Conservation (phyloP, 2,888 invertebrate species). For the Cosmorhoe ocellata region DNA sequence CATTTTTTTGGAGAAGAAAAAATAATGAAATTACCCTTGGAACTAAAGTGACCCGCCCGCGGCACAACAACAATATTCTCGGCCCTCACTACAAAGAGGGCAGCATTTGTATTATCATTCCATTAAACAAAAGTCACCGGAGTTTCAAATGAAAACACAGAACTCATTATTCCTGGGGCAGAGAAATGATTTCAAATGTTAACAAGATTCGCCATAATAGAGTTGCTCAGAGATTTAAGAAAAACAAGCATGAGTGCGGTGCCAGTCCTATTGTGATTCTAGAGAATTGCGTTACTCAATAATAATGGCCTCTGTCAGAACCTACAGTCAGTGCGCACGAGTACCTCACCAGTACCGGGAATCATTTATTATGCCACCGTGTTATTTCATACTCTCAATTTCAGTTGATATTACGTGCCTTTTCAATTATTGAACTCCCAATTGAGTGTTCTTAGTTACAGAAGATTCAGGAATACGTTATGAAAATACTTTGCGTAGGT, state of each 20-base stretch:
- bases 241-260: conserved; percentile 69
- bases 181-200: conserved; percentile 81
- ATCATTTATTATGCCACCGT: background rate
- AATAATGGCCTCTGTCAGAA: conserved; percentile 20
- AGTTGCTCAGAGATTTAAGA: conserved; percentile 79
- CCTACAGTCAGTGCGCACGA: background rate
- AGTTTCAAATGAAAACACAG: conserved; percentile 80
- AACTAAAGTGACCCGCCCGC: conserved; percentile 76
- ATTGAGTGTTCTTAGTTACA: conserved; percentile 12
- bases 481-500: conserved; percentile 3
- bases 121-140: conserved; percentile 82
- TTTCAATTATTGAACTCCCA: conserved; percentile 25
- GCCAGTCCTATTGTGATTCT: conserved; percentile 50
- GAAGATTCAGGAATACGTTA: conserved; percentile 3
- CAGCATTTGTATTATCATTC: conserved; percentile 81
- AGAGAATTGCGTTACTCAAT: conserved; percentile 58
- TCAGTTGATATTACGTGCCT: conserved; percentile 18
- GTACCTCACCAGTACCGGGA: background rate
- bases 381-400: conserved; percentile 22
- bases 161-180: conserved; percentile 78
- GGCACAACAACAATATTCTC: conserved; percentile 77
- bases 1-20: conserved; percentile 59
- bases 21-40: conserved; percentile 74
- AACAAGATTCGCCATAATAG: conserved; percentile 80
- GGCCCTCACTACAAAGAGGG: conserved; percentile 76